Conservation (phyloP, 2,888 invertebrate genomes). For the Silvanus unidentatus region DNA sequence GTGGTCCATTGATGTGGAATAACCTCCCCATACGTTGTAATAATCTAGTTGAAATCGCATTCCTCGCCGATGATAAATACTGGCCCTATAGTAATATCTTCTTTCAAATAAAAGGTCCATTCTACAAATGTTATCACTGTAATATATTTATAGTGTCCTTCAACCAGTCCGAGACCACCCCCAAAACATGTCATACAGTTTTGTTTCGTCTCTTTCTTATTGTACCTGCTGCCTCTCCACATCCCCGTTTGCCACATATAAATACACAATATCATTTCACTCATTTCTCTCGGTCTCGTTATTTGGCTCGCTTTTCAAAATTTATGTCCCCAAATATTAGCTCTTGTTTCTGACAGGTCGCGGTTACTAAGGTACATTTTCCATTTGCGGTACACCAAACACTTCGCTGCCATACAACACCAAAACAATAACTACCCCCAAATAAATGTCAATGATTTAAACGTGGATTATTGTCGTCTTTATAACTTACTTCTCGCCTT, state of each 20-base stretch:
- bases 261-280: constrained; percentile 44
- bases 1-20: constrained; percentile 35
- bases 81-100: constrained; percentile 41
- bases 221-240: constrained; percentile 10
- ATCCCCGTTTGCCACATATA: constrained; percentile 17
- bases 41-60: constrained; percentile 39
- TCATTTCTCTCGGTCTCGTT: constrained; percentile 36
- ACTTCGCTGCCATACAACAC: constrained; percentile 9
- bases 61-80: constrained; percentile 46
- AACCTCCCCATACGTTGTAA: constrained; percentile 25
- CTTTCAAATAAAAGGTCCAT: constrained; percentile 47
- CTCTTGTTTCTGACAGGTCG: constrained; percentile 41
- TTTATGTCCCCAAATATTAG: constrained; percentile 54
- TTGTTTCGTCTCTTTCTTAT: neutral
- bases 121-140: constrained; percentile 48
- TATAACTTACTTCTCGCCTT: too few species aligned
- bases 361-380: constrained; percentile 34
- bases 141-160: constrained; percentile 46
- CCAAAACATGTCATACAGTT: neutral
- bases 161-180: constrained; percentile 8
- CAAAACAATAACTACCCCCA: constrained; percentile 38
- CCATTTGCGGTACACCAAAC: constrained; percentile 29
- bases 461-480: constrained; percentile 31
- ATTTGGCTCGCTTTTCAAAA: constrained; percentile 49
- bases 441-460: constrained; percentile 45